Evolutionary conservation across 2,888 invertebrate genomes (phyloP).

Genomic region (Mystacides longicornis): DNA sequence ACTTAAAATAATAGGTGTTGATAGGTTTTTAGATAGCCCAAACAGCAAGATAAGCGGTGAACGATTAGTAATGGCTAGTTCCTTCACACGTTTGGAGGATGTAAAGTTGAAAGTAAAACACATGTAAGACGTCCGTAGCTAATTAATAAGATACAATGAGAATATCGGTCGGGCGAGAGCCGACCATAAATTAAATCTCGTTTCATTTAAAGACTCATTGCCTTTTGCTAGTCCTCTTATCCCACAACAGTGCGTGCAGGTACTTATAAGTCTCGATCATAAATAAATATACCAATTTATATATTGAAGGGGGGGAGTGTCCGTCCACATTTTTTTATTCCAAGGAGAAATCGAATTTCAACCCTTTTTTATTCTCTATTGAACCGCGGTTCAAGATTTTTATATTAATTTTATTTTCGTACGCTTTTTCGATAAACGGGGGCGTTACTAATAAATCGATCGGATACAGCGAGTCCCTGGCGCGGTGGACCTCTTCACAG

Average conservation of each 20-base stretch:
- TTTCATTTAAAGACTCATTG: not conserved
- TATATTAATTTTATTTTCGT: constrained; percentile 27
- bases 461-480: not conserved
- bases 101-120: no score
- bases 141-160: no score
- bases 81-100: no score
- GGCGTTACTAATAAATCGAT: constrained; percentile 25
- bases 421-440: constrained; percentile 33
- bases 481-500: not conserved
- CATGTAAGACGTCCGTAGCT: no score
- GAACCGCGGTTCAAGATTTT: constrained; percentile 22
- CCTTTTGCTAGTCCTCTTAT: no score
- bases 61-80: no score
- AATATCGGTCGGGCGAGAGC: no score
- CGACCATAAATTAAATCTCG: not conserved
- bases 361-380: constrained; percentile 25
- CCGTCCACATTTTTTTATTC: constrained; percentile 25
- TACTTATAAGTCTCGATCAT: constrained; percentile 19
- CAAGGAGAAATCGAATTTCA: constrained; percentile 24
- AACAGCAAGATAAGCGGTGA: no score
- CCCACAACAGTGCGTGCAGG: no score
- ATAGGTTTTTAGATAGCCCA: no score
- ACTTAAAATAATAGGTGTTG: no score
- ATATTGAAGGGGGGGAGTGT: constrained; percentile 24
- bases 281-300: constrained; percentile 27